A percentile compares a stretch with the other conserved stretches of the same genome.
These are phyloP conservation scores for Hylomyscus alleni DNA, from an alignment of 2,797 vertebrate genomes.

Conservation along the genomic window DNA sequence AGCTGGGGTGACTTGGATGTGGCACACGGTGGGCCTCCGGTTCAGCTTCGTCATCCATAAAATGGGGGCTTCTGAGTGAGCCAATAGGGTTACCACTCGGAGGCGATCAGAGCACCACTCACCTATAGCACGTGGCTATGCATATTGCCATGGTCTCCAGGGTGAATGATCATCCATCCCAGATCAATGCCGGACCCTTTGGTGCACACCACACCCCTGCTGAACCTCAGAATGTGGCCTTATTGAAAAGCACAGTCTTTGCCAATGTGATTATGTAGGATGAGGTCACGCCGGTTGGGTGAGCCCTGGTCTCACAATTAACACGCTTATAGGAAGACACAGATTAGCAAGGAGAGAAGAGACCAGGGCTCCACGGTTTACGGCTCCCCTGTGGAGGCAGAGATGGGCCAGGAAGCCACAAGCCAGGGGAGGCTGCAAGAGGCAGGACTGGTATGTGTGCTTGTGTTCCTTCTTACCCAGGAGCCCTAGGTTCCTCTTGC, in stretches of 20 bases:
- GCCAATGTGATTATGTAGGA: not conserved
- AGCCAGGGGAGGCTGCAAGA: not conserved
- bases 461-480: too few species aligned
- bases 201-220: too few species aligned
- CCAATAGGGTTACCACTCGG: not conserved
- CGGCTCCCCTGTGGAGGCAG: not conserved
- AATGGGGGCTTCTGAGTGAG: not conserved
- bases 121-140: not conserved
- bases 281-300: not conserved
- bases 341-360: not conserved
- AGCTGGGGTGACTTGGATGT: not conserved
- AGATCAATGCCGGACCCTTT: not conserved
- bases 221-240: not conserved
- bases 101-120: too few species aligned
- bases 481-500: not conserved
- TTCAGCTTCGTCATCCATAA: not conserved
- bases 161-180: not conserved
- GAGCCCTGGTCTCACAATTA: rapidly evolving
- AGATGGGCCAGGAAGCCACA: rapidly evolving
- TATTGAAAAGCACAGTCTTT: not conserved
- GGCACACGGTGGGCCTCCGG: rapidly evolving
- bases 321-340: not conserved
- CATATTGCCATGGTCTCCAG: not conserved
- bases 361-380: too few species aligned
- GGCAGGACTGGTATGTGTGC: rapidly evolving